A percentile compares a stretch with the other conserved stretches of the same genome.
Conservation (phyloP, 2,888 invertebrate species). For the Dolichomitus sp. region DNA sequence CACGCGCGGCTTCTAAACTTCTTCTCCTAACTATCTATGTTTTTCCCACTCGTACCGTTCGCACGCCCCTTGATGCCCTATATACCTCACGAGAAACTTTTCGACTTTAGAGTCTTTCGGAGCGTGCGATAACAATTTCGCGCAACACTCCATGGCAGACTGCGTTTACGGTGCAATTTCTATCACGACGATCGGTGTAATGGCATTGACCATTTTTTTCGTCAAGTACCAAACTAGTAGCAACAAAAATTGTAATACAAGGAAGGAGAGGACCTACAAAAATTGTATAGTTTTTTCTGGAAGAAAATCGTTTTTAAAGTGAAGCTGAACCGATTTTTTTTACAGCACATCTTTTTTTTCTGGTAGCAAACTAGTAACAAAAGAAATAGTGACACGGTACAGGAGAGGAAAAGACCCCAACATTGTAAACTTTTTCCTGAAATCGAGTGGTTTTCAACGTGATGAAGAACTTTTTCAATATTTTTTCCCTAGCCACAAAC, state of each 20-base stretch:
- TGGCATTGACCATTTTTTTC: conserved; percentile 18
- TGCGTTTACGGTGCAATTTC: conserved; percentile 45
- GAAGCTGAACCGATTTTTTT: conserved; percentile 66
- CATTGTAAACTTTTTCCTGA: too few relatives aligned
- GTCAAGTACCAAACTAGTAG: neutral
- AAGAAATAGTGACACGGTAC: too few relatives aligned
- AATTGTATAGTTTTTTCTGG: conserved; percentile 20
- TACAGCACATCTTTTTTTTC: too few relatives aligned
- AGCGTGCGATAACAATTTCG: conserved; percentile 61
- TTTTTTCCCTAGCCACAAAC: neutral
- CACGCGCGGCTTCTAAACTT: conserved; percentile 40
- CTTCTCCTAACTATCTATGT: conserved; percentile 60
- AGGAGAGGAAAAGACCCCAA: too few relatives aligned
- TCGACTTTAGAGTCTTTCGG: conserved; percentile 48
- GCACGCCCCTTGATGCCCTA: conserved; percentile 3
- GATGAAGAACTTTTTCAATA: too few relatives aligned
- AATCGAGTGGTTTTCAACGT: too few relatives aligned
- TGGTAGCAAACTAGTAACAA: too few relatives aligned
- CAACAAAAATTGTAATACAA: neutral
- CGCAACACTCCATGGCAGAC: conserved; percentile 25
- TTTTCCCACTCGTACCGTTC: conserved; percentile 36
- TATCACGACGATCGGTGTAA: conserved; percentile 24
- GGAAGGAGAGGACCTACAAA: conserved; percentile 7
- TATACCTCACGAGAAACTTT: conserved; percentile 36
- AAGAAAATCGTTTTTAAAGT: neutral